Evolutionary conservation across 2,797 vertebrate genomes (phyloP).

Genomic region (Erethizon dorsatum): DNA sequence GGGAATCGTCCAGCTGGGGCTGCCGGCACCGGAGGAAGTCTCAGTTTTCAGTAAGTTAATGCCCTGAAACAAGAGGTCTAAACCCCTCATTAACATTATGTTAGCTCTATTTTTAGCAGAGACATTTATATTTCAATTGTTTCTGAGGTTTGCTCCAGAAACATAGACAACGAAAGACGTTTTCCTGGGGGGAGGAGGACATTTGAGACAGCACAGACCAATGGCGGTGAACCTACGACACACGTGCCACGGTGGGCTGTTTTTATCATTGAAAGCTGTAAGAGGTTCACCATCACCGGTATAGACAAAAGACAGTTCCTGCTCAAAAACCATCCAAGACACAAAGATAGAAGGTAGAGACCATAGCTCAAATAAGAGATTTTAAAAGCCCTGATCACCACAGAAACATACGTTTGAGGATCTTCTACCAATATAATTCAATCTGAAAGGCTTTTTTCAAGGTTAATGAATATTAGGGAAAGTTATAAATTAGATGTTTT

Average conservation of each 20-base stretch:
- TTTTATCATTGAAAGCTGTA: background rate
- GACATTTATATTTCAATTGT: background rate
- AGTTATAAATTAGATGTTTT: constrained; percentile 83
- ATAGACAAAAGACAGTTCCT: constrained; percentile 34
- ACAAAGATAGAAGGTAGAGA: constrained; percentile 35
- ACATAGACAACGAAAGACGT: background rate
- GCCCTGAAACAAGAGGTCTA: background rate
- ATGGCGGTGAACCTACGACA: background rate
- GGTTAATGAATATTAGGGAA: constrained; percentile 84
- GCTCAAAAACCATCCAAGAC: background rate
- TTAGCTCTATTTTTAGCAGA: constrained; percentile 6
- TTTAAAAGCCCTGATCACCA: constrained; percentile 82
- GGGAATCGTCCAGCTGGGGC: background rate
- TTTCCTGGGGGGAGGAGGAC: background rate
- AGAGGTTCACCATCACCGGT: background rate
- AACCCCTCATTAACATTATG: background rate
- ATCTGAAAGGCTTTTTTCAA: constrained; percentile 83
- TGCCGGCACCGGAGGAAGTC: background rate
- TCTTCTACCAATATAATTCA: constrained; percentile 78
- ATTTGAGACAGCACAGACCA: background rate
- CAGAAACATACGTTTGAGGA: constrained; percentile 81
- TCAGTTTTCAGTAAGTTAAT: background rate
- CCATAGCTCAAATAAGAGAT: constrained; percentile 26
- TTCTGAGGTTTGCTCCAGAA: background rate
- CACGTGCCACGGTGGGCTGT: background rate